These are phyloP conservation scores for Orchesella flavescens DNA, from an alignment of 2,888 invertebrate genomes.

Conservation along the genomic window DNA sequence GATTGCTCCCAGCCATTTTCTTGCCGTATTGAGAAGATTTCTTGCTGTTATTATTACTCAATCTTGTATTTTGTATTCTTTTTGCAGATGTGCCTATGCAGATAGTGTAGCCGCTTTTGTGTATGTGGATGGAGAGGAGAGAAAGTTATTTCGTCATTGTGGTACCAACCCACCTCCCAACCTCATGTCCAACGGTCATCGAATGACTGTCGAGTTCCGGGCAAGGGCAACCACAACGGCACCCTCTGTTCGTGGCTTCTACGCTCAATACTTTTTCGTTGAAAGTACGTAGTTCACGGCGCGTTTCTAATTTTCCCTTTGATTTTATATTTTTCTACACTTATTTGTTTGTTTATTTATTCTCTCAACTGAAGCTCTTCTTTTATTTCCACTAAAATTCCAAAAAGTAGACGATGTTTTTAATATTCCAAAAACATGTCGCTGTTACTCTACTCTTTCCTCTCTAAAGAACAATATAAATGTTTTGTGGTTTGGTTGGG, in stretches of 20 bases:
- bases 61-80: neutral
- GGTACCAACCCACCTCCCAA: slow-evolving; percentile 87
- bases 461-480: too few relatives aligned
- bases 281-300: slow-evolving; percentile 56
- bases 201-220: slow-evolving; percentile 88
- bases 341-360: too few relatives aligned
- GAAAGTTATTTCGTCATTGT: slow-evolving; percentile 90
- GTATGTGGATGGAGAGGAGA: slow-evolving; percentile 75
- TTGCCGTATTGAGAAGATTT: neutral
- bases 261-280: slow-evolving; percentile 88
- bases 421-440: too few relatives aligned
- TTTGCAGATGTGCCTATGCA: slow-evolving; percentile 61
- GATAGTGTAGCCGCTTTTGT: slow-evolving; percentile 66
- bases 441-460: too few relatives aligned
- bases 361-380: too few relatives aligned
- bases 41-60: too few relatives aligned
- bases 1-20: neutral
- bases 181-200: slow-evolving; percentile 93
- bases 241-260: slow-evolving; percentile 86
- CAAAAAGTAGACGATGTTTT: too few relatives aligned
- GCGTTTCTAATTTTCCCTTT: too few relatives aligned
- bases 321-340: too few relatives aligned
- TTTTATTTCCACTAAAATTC: too few relatives aligned
- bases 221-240: slow-evolving; percentile 81
- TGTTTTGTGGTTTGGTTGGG: too few relatives aligned